These are phyloP conservation scores for Drosophila persimilis DNA, from an alignment of 1,140 invertebrate species.

Conservation along the genomic window DNA sequence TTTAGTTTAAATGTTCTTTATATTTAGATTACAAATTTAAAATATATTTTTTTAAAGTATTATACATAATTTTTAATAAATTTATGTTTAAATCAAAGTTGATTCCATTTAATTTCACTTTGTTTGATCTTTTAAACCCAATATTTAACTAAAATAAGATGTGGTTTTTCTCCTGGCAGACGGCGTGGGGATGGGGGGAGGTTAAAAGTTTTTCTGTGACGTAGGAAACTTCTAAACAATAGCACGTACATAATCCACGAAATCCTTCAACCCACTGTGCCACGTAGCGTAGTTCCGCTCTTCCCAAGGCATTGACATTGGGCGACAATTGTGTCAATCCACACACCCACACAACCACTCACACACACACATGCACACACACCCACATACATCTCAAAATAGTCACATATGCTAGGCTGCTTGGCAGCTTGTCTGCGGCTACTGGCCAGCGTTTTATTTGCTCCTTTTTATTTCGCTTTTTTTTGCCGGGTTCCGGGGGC, in stretches of 20 bases:
- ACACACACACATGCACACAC: conserved; percentile 3
- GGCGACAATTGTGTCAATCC: conserved; percentile 74
- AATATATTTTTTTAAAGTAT: too few species aligned
- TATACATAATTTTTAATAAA: too few species aligned
- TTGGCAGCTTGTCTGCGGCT: conserved; percentile 37
- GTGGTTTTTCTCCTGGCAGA: too few species aligned
- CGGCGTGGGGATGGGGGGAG: too few species aligned
- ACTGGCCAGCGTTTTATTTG: conserved; percentile 23
- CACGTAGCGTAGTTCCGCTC: background rate
- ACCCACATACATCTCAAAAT: conserved; percentile 7
- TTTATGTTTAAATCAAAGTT: too few species aligned
- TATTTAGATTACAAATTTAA: too few species aligned
- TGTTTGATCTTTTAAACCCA: too few species aligned
- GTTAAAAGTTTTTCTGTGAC: background rate
- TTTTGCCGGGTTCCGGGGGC: conserved; percentile 3
- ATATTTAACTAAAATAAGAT: too few species aligned
- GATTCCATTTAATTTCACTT: too few species aligned
- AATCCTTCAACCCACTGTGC: conserved; percentile 32
- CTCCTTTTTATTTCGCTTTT: background rate
- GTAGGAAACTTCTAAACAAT: background rate
- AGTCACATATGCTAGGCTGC: conserved; percentile 51
- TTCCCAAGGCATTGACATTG: conserved; percentile 73
- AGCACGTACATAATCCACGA: background rate
- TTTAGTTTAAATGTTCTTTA: too few species aligned
- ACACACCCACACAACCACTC: conserved; percentile 13